These are phyloP conservation scores for Ceratotherium simum DNA, from an alignment of 2,113 vertebrate genomes.

Conservation along the genomic window DNA sequence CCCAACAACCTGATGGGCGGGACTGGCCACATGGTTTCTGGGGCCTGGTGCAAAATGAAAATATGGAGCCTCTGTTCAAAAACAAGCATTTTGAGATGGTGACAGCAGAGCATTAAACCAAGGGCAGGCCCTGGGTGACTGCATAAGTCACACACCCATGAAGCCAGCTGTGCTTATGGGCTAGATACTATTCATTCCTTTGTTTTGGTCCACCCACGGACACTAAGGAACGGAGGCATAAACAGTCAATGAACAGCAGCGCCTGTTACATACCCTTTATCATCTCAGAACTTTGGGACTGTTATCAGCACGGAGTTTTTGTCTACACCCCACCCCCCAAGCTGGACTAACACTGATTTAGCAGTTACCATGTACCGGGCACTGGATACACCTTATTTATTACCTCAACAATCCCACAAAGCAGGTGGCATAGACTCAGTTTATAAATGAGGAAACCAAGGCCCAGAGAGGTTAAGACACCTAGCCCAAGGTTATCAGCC, in stretches of 20 bases:
- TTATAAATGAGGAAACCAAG: not conserved
- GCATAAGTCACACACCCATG: not conserved
- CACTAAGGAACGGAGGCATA: not conserved
- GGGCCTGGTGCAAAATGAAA: not conserved
- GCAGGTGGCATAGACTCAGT: accelerated
- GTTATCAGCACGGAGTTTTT: not conserved
- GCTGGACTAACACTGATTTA: not conserved
- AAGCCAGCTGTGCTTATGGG: not conserved
- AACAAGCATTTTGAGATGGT: not conserved
- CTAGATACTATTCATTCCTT: not conserved
- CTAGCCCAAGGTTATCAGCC: not conserved
- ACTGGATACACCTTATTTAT: not conserved
- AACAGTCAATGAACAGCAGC: not conserved
- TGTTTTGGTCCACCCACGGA: not conserved
- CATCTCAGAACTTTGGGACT: not conserved
- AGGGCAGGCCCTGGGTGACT: not conserved
- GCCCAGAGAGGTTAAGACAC: not conserved
- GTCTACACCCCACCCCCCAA: not conserved
- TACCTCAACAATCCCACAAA: not conserved
- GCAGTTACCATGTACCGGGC: not conserved
- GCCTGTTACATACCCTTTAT: not conserved
- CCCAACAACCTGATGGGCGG: not conserved
- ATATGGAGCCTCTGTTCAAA: not conserved
- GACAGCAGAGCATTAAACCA: not conserved
- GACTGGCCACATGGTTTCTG: not conserved